Base-by-base conservation (phyloP, 2,888 invertebrate species). In the Drosophila bunnanda region DNA sequence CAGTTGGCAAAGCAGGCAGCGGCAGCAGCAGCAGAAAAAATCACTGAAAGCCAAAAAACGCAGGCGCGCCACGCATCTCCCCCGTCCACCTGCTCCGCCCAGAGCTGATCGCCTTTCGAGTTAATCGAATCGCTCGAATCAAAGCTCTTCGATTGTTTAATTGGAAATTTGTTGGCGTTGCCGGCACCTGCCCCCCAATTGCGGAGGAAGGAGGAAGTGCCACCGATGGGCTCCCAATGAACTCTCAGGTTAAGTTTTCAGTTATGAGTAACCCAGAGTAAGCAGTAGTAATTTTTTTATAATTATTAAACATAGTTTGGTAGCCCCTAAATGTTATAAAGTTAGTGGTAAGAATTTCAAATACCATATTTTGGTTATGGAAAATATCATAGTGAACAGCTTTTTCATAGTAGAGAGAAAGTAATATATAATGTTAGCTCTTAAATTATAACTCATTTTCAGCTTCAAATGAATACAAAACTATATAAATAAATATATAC, bases 1-100 rank as follows among this genome's bases (percentile, higher is more conserved):
- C 43, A 68, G 68, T 84, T 82, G 81, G 82, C 82, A 82, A 81
- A 84, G 73, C 81, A 84, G 85, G 81, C 81, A 77, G 64, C 59
- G 30, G 22, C 20, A 1, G 28, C n/a, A n/a, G 25, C 15, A 5
- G n/a, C 15, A 36, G n/a, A 15, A 2, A n/a, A 10, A n/a, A 10
- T 25, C 9, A 9, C 17, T 7, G 10, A 46, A 17, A 55, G 34
- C 61, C 52, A 65, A 69, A 69, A 65, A 70, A 62, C 80, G 76
- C 81, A 86, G 82, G 82, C 85, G 85, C 76, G 71, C 34, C 44
- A 28, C 46, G 44, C 44, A 44, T 1, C 52, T 43, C 66, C 75
- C 82, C 75, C 38, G 15, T 22, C 79, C 79, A 30, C 25, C 30
- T 32, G 44, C 54, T 32, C 54, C 68, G 71, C 71, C 81, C 68